Evolutionary conservation across 2,797 vertebrate species (phyloP), one percentile per base, ranked within the genome.

Genomic region (Varecia variegata): DNA sequence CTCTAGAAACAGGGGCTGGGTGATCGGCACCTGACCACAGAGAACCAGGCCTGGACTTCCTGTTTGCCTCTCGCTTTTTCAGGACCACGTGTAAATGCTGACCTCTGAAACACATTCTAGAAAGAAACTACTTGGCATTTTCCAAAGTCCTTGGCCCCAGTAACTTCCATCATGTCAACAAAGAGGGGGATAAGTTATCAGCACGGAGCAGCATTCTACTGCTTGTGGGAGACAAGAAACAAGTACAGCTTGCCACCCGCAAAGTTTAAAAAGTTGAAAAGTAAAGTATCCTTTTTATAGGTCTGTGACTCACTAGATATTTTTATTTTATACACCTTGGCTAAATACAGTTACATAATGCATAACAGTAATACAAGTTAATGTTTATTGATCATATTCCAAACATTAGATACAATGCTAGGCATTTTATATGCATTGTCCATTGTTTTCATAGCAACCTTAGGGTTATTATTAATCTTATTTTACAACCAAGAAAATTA

Each of bases 81-180:
- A 85, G 4, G 21, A 77, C 11, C 30, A 58, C n/a, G 60, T 40
- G 62, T 73, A 90, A 74, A 80, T 54, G 62, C 0, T 58, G 38
- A 71, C 35, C 70, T 95, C 73, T 95, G 52, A 93, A 88, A 87
- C 43, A 84, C 15, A 89, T 56, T 65, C 70, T n/a, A 73, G 35
- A 67, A 96, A 23, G 58, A 70, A 38, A 67, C 35, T 25, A 50
- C 35, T 50, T 77, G 52, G 70, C 52, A 50, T n/a, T 89, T 95
- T 35, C 43, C 25, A 65, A 93, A 89, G 80, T 83, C 52, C 50
- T 27, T 43, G 45, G 40, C 52, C 27, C 30, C 30, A 20, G 5
- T 77, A 88, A 73, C n/a, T 56, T 65, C 15, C 23, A 52, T 15
- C 40, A 56, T 3, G 21, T 77, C 81, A 43, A 21, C 1, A 50